Base-by-base conservation (phyloP, 2,888 invertebrate genomes). In the Eupithecia abbreviata region DNA sequence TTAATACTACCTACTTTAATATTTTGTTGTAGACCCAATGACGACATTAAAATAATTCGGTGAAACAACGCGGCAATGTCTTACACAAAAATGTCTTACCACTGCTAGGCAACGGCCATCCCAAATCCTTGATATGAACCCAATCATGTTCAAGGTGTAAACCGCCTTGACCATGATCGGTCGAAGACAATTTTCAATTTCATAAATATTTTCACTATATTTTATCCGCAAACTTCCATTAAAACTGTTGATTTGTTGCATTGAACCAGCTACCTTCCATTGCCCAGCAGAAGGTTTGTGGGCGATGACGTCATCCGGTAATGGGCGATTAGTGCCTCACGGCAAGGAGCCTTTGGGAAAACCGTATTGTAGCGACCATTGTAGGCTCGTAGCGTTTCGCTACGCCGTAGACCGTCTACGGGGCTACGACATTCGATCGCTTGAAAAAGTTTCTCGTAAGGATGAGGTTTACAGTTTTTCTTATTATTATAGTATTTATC, bases 281-380 rank as follows among this genome's bases (percentile, higher is more conserved):
- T 13, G 42, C 9, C 41, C 4, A 41, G 6, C n/a, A 5, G 45
- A 55, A 71, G 49, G 73, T 73, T 76, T 72, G 71, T n/a, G 73
- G 74, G 77, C 73, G 62, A 73, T 81, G 82, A 82, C 82, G 82
- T 82, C 82, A 79, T 76, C 77, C 77, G 77, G 81, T 82, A 83
- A 83, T 82, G 79, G 81, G 71, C 82, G 82, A 82, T 83, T 83
- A 82, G 80, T 78, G 76, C 79, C 79, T 67, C 70, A 72, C 73
- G 74, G 69, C 68, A 58, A 75, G 74, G 51, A 42, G 72, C 70
- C 80, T 78, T 65, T 67, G 75, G 73, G 80, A 74, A 80, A 80
- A 79, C 79, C 79, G 77, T 77, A 79, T 81, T 80, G 76, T 75
- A 78, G 69, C 68, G 65, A 18, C 70, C 73, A 78, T 82, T 78